These are phyloP conservation scores for Pseudanteris insignis DNA, from an alignment of 2,888 invertebrate genomes.

Conservation along the genomic window DNA sequence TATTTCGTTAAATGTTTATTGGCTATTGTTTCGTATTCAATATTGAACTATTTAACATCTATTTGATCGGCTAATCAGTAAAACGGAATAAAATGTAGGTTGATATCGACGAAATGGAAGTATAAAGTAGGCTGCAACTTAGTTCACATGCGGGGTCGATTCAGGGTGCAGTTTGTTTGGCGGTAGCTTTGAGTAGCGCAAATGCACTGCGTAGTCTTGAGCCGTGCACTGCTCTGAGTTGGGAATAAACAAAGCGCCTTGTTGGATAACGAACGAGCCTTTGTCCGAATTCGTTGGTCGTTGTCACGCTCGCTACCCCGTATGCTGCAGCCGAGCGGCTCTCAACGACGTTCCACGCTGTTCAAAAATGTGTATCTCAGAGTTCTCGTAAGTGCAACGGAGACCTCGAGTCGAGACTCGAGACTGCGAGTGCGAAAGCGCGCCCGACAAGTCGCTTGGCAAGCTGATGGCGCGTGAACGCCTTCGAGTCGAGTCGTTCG, in stretches of 20 bases:
- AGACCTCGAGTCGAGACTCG: conserved; percentile 13
- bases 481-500: conserved; percentile 19
- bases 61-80: too few species aligned
- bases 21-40: too few species aligned
- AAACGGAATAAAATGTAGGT: too few species aligned
- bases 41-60: too few species aligned
- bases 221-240: conserved; percentile 7
- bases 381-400: conserved; percentile 11
- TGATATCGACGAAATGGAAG: too few species aligned
- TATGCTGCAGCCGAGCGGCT: conserved; percentile 16
- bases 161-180: too few species aligned
- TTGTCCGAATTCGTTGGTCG: conserved; percentile 35
- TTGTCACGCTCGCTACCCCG: conserved; percentile 6
- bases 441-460: conserved; percentile 27
- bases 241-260: conserved; percentile 25
- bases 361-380: conserved; percentile 39
- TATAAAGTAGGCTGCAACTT: too few species aligned
- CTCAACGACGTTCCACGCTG: conserved; percentile 29
- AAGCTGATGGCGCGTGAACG: conserved; percentile 33
- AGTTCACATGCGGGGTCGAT: too few species aligned
- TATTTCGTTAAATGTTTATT: too few species aligned
- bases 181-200: too few species aligned
- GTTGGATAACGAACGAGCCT: conserved; percentile 17
- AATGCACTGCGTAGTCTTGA: too few species aligned
- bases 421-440: conserved; percentile 30